Base-by-base conservation (phyloP, 2,888 invertebrate species). In the Cerastoderma edule region DNA sequence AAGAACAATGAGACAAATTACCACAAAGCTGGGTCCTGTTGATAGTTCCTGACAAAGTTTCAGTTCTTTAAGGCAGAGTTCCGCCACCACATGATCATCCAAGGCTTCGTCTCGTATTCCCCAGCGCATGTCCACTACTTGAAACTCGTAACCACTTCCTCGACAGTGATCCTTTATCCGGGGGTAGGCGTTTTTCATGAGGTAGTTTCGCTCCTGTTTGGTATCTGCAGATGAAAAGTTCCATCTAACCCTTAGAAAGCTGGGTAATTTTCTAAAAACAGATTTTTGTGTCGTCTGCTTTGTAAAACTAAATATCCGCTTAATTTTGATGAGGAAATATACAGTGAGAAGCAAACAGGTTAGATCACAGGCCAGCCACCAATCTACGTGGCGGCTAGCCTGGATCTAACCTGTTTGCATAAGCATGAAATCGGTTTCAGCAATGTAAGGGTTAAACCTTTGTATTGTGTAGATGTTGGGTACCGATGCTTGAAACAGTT, bases 41-140 rank as follows among this genome's bases (percentile, higher is more conserved):
- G 91, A 91, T 8, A 91, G 77, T 66, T 88, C 77, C 69, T 89
- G 87, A 72, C 91, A 91, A 5, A 84, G 75, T 65, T 89, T 84
- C 0, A 91, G 72, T 67, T 91, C 91, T 63, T 84, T 84, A 35
- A 91, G 78, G 79, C 91, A 91, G 27, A 91, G 84, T 64, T 90
- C 91, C 5, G 89, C 87, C n/a, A 86, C 87, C 76, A 85, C 87
- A 71, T 91, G 91, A 70, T 91, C 90, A 64, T 91, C 89, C 1
- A 86, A 84, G 6, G 91, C 88, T 63, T 91, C 90, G 53, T 90
- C 89, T 27, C 90, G 74, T 8, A 91, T 85, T 0, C 91, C 91
- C 91, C 91, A 91, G 1, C 91, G 70, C 91, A 91, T 91, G 78
- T 91, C 88, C 16, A 87, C 87, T 44, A 90, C 90, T 80, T 91